Base-by-base conservation (phyloP, 2,888 invertebrate genomes). In the Sceliomorpha sp. region DNA sequence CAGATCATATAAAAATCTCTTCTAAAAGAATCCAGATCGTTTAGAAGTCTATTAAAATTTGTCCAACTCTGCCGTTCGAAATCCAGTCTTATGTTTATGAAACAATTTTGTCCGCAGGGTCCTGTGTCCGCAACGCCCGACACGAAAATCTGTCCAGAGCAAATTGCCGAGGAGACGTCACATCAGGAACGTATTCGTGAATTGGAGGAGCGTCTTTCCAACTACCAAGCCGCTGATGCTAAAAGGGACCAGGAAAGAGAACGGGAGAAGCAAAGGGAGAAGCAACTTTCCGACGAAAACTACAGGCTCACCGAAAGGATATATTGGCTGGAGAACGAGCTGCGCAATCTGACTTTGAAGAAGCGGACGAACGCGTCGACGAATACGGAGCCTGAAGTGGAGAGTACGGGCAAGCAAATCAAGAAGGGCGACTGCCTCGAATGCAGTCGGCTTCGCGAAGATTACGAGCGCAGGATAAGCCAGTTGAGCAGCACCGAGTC, bases 391-490 rank as follows among this genome's bases (percentile, higher is more conserved):
- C 1, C 31, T 4, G 24, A 55, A 20, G 1, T 55, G 27, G 27
- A 29, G 9, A 29, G 8, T 29, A 20, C 20, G 5, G 5, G 20
- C 14, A 66, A 64, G 8, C 55, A 55, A 9, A 58, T 48, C 8
- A 45, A 31, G 7, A 15, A 55, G 81, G 91, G 89, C 85, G 48
- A 58, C 7, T 92, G 89, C 82, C 84, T 89, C 74, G 91, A 89
- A 78, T 91, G 89, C 86, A 91, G 89, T 77, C 89, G 89, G 32
- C 89, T 89, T 47, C 90, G 90, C 80, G 90, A 90, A 70, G 89
- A 84, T 24, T 89, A 88, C 53, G 88, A 90, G 55, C 91, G 91
- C 71, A 69, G 66, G 42, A 71, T 77, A 8, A 47, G 45, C 8
- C 50, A 72, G 12, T 40, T 77, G 8, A 55, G 42, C 1, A 13